Evolutionary conservation across 1,140 invertebrate genomes (phyloP), one percentile per base, ranked within the genome.

Genomic region (Papilio polyxenes): DNA sequence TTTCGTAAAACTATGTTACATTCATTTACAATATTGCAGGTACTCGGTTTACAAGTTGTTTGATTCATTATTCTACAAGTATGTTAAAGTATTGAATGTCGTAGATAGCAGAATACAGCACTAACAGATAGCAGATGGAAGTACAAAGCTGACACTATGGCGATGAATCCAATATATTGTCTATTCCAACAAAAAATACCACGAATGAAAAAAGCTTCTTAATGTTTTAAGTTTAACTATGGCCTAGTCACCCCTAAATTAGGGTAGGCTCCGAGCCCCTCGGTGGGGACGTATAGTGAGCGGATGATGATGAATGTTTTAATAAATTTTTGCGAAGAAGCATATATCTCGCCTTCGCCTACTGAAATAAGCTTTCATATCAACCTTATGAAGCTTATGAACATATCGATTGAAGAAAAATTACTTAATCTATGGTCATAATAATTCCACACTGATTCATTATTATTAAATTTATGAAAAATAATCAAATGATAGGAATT

Each of bases 71-170:
- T 62, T 8, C 7, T 62, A 23, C 6, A 23, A 3, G n/a, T 59
- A n/a, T 20, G 17, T 17, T 23, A 23, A 7, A 44, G 10, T 31
- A 72, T 72, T 72, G 62, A 69, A 69, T 69, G 65, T 11, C 23
- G 15, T 17, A 72, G 62, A 69, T 31, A 69, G 31, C 65, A 72
- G 65, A 13, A 72, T 72, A 37, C 37, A 72, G 65, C 65, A 72
- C 65, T 72, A 72, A 72, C 31, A 72, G 31, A 40, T 31, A 72
- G 31, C 65, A 15, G 11, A 37, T 15, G 37, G 65, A 72, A 72
- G 65, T 72, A 59, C 53, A 37, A 69, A 69, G 62, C 62, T 72
- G 2, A 72, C 65, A 37, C 65, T 37, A 72, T 11, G 13, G 31
- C 65, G 31, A 40, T 40, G 65, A 37, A 17, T 40, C 11, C 65